Evolutionary conservation across 2,797 vertebrate species (phyloP).

Genomic region (Crenichthys baileyi): DNA sequence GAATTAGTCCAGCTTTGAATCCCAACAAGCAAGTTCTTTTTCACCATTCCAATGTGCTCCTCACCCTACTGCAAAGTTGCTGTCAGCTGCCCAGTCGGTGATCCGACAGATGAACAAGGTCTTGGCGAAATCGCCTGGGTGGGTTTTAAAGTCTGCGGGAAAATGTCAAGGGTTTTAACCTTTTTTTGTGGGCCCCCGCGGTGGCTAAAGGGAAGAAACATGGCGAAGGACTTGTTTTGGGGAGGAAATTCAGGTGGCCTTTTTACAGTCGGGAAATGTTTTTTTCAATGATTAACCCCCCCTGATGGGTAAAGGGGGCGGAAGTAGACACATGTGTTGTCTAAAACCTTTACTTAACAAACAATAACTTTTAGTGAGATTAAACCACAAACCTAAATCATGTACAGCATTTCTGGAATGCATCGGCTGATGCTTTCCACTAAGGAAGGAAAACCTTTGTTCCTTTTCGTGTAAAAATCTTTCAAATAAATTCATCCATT

Average conservation of each 20-base stretch:
- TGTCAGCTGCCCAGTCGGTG: conserved; percentile 89
- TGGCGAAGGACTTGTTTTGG: conserved; percentile 90
- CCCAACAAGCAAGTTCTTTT: background rate
- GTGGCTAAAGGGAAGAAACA: conserved; percentile 96
- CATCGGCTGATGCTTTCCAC: no score
- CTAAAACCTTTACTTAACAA: background rate
- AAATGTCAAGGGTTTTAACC: conserved; percentile 88
- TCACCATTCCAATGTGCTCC: conserved; percentile 33
- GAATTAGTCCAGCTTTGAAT: background rate
- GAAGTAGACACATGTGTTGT: background rate
- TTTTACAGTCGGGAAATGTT: conserved; percentile 93
- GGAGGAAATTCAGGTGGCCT: conserved; percentile 91
- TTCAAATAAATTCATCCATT: no score
- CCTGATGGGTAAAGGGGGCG: conserved; percentile 81
- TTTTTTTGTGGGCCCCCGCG: conserved; percentile 92
- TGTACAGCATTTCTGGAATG: no score
- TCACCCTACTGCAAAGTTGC: conserved; percentile 93
- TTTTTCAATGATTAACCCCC: conserved; percentile 94
- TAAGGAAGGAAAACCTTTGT: no score
- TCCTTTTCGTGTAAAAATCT: no score
- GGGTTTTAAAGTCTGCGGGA: conserved; percentile 85
- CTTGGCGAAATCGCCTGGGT: conserved; percentile 86
- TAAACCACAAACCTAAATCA: no score
- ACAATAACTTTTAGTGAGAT: no score
- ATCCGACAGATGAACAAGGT: conserved; percentile 94